Evolutionary conservation across 2,113 vertebrate species (phyloP).

Genomic region (Syngnathus floridae): DNA sequence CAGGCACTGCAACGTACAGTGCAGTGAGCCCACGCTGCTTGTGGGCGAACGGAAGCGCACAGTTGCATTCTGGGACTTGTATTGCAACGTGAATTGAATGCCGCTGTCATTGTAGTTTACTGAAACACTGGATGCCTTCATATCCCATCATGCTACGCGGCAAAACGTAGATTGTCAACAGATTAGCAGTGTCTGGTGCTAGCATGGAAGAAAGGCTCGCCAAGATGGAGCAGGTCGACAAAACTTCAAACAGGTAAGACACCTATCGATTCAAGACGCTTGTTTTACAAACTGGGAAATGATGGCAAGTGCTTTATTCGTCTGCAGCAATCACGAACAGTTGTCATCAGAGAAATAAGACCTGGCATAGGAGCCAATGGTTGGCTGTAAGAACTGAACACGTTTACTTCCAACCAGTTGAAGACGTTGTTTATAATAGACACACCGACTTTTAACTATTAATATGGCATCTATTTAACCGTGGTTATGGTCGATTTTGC

Average conservation of each 20-base stretch:
- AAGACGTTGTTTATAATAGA: conserved; percentile 1
- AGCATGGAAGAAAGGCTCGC: conserved; percentile 50
- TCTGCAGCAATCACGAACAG: neutral
- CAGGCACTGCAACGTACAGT: conserved; percentile 1
- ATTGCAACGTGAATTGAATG: conserved; percentile 12
- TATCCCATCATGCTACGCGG: conserved; percentile 44
- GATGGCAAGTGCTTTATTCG: neutral
- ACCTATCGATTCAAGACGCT: conserved; percentile 48
- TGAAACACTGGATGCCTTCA: conserved; percentile 30
- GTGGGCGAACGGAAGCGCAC: neutral
- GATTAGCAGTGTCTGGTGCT: conserved; percentile 54
- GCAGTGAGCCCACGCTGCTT: conserved; percentile 8
- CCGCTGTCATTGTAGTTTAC: accelerated
- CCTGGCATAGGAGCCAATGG: conserved; percentile 8
- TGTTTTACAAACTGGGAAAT: neutral
- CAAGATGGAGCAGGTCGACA: conserved; percentile 69
- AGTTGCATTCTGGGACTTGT: conserved; percentile 51
- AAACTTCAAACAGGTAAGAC: conserved; percentile 45
- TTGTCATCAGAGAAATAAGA: conserved; percentile 30
- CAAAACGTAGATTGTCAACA: conserved; percentile 54
- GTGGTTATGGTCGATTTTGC: neutral
- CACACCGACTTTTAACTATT: neutral
- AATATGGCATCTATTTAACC: neutral
- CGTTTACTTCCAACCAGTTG: neutral
- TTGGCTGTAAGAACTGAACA: neutral